A percentile compares a stretch with the other conserved stretches of the same genome.
These are phyloP conservation scores for Nemoura dubitans DNA, from an alignment of 2,888 invertebrate genomes.

Conservation along the genomic window DNA sequence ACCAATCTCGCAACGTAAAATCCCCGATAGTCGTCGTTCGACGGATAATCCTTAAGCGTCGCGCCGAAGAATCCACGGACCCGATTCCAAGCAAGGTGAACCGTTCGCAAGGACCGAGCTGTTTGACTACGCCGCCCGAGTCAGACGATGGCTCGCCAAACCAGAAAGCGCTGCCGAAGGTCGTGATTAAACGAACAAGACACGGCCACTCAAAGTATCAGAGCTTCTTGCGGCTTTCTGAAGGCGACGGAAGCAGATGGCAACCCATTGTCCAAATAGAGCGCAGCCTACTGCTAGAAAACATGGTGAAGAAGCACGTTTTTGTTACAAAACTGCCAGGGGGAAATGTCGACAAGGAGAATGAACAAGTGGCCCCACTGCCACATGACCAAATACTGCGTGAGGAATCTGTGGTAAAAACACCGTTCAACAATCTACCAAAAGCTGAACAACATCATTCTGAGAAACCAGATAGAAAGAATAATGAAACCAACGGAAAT, in stretches of 20 bases:
- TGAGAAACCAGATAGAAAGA: background rate
- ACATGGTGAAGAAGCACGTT: background rate
- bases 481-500: background rate
- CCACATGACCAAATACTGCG: background rate
- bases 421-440: background rate
- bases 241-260: slow-evolving; percentile 36
- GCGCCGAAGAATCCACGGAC: background rate
- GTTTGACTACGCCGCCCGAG: slow-evolving; percentile 18
- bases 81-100: background rate
- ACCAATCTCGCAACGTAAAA: background rate
- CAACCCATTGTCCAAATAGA: slow-evolving; percentile 47
- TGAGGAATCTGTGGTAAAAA: background rate
- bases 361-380: background rate
- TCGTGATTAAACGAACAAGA: slow-evolving; percentile 48
- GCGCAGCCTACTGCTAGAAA: slow-evolving; percentile 30
- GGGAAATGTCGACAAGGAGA: background rate
- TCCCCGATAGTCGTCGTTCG: slow-evolving; percentile 47
- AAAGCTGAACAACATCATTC: background rate
- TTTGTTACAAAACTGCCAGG: background rate
- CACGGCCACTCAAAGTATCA: slow-evolving; percentile 46
- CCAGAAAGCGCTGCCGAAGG: slow-evolving; percentile 40
- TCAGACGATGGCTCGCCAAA: slow-evolving; percentile 22
- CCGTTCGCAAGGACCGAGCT: background rate
- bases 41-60: slow-evolving; percentile 45
- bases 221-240: slow-evolving; percentile 44